Conservation (phyloP, 2,797 vertebrate genomes). For the Menidia menidia region DNA sequence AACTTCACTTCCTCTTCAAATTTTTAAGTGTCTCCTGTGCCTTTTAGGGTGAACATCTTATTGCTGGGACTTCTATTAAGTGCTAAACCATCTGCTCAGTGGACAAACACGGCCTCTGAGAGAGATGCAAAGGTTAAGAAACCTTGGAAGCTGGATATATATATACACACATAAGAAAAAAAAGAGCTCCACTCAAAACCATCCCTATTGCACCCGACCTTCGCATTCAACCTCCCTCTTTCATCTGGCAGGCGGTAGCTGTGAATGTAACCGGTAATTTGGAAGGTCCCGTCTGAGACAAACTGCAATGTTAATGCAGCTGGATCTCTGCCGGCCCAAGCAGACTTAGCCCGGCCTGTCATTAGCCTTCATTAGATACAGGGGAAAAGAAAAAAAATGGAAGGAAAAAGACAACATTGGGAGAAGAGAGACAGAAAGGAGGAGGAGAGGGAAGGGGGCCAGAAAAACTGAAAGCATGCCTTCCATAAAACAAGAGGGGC, state of each 20-base stretch:
- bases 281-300: slow-evolving; percentile 85
- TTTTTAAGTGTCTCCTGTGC: slow-evolving; percentile 37
- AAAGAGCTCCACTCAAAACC: slow-evolving; percentile 62
- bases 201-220: slow-evolving; percentile 42
- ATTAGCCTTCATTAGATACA: slow-evolving; percentile 77
- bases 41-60: slow-evolving; percentile 40
- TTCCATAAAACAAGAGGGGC: slow-evolving; percentile 78
- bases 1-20: slow-evolving; percentile 70
- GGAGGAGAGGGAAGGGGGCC: slow-evolving; percentile 13
- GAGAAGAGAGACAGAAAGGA: slow-evolving; percentile 56
- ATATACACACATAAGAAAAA: slow-evolving; percentile 24
- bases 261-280: slow-evolving; percentile 87
- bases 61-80: slow-evolving; percentile 35
- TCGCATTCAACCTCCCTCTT: slow-evolving; percentile 63
- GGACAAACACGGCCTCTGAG: slow-evolving; percentile 18
- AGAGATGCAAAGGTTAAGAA: slow-evolving; percentile 61
- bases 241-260: slow-evolving; percentile 79
- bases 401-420: slow-evolving; percentile 62
- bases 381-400: slow-evolving; percentile 5
- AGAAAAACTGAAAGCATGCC: slow-evolving; percentile 68
- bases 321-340: slow-evolving; percentile 73
- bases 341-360: slow-evolving; percentile 73
- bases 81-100: slow-evolving; percentile 6
- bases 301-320: slow-evolving; percentile 84
- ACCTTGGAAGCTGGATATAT: slow-evolving; percentile 41